Base-by-base conservation (phyloP, 2,113 vertebrate genomes). In the Phrynosoma platyrhinos region DNA sequence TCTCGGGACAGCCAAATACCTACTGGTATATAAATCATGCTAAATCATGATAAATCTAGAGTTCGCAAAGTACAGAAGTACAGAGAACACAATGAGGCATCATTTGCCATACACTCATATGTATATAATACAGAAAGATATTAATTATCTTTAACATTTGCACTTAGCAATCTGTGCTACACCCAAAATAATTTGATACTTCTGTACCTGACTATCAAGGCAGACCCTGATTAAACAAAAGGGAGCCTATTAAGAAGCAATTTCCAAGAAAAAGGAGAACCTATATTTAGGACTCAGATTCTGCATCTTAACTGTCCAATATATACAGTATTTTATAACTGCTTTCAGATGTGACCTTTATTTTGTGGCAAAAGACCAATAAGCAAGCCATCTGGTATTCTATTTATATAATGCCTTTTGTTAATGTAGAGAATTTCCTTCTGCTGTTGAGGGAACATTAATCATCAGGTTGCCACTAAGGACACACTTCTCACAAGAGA, bases 331-430 rank as follows among this genome's bases (percentile, higher is more conserved):
- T 75, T 81, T 62, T 75, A 81, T 72, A 58, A 82, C 21, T 75
- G 52, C 53, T 87, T 72, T 87, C 52, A 72, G 58, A 82, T 87
- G 77, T 69, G n/a, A 42, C 53, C 66, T 79, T 79, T 87, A n/a
- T 55, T 23, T 58, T 84, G 52, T 58, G 14, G 53, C 42, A 71
- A 40, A 18, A 30, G 23, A 71, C 27, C 52, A 36, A 23, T 55
- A 55, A 40, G n/a, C 12, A 69, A 86, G 64, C n/a, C 52, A 82
- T 66, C 47, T 72, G 47, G 69, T 74, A 21, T 55, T 58, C 53
- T 5, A 27, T 64, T 82, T 68, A 64, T 5, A 68, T 64, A 75
- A 74, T 87, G 30, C 36, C 52, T 3, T 82, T 75, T 76, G 47
- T 82, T 27, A 87, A 82, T 27, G 0, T 20, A 75, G 40, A 52